Evolutionary conservation across 2,797 vertebrate species (phyloP).

Genomic region (Chromis chromis): DNA sequence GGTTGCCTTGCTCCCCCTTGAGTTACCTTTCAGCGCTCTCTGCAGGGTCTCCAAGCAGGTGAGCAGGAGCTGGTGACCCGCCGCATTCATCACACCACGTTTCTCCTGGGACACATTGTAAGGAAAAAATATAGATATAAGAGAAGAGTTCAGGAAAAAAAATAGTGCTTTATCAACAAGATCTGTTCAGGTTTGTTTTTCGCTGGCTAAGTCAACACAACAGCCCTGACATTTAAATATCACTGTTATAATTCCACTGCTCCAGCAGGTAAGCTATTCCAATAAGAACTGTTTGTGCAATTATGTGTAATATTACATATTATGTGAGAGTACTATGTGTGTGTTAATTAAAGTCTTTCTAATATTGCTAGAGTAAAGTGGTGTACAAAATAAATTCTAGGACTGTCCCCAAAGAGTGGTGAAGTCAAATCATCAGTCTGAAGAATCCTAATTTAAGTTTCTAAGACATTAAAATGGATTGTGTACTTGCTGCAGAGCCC

Average conservation of each 20-base stretch:
- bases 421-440: background rate
- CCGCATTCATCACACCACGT: conserved; percentile 90
- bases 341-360: background rate
- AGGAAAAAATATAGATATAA: conserved; percentile 11
- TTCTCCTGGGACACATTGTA: conserved; percentile 88
- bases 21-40: conserved; percentile 94
- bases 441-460: background rate
- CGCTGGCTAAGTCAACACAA: background rate
- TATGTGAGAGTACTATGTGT: background rate
- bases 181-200: conserved; percentile 27
- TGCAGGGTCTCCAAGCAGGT: conserved; percentile 96
- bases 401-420: background rate
- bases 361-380: background rate
- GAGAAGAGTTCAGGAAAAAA: conserved; percentile 3
- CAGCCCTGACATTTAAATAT: conserved; percentile 38
- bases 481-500: background rate
- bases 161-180: conserved; percentile 32
- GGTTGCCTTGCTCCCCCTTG: background rate
- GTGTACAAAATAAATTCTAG: background rate
- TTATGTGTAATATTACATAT: too few species aligned
- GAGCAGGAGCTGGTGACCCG: conserved; percentile 94
- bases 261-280: background rate
- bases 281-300: conserved; percentile 6
- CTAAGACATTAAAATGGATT: background rate
- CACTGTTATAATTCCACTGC: background rate